Evolutionary conservation across 2,113 vertebrate species (phyloP), one percentile per base, ranked within the genome.

Genomic region (Tautogolabrus adspersus): DNA sequence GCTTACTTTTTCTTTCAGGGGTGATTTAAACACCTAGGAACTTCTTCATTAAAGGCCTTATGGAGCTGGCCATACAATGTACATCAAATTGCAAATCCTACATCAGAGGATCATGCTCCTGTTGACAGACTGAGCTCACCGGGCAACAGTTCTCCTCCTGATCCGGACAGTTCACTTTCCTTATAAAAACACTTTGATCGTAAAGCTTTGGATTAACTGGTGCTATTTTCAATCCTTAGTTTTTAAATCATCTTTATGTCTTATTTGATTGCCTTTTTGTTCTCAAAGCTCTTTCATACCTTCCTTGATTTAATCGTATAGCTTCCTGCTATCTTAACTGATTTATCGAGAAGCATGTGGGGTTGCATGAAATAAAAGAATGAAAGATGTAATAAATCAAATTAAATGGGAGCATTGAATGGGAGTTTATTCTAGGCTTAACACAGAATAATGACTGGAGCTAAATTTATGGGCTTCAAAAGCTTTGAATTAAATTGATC

Each of bases 21-120:
- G 38, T 63, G 18, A 73, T 76, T 70, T 63, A 6, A 77, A 79
- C 68, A 38, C 38, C 59, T 8, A 60, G 30, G 37, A 60, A 46
- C 56, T 70, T 62, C 62, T 73, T 44, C 77, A 52, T 56, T 59
- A 70, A 42, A 73, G 13, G 52, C 26, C 30, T 74, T 21, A 19
- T 21, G 19, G 34, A 64, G 68, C 67, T 65, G 21, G 1, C 21
- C 30, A 19, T 52, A 49, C 10, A 21, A 2, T 30, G 30, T 34
- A 58, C 62, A 79, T 72, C 77, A 40, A 34, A 60, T 51, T 70
- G 22, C 74, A 34, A 11, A 42, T 40, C 38, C 6, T 40, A 40
- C 10, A 10, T 42, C 40, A 42, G 11, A 42, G 9, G 8, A 42
- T 42, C 40, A 1, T 42, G 11, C 40, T 51, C 18, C 26, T 47